Evolutionary conservation across 2,113 vertebrate species (phyloP).

Genomic region (Fregata magnificens): DNA sequence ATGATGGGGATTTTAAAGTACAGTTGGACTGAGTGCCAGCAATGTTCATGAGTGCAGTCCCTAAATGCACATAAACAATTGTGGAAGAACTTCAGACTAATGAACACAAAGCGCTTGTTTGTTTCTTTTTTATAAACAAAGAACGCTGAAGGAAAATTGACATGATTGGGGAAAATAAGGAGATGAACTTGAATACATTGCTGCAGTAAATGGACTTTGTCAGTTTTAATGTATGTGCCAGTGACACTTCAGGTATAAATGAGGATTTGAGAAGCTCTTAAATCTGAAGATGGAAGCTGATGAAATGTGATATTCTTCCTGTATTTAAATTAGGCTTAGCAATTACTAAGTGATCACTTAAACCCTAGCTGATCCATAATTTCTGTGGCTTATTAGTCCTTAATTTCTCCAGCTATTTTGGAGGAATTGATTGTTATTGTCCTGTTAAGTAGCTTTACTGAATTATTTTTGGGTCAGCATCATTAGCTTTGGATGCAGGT

Average conservation of each 20-base stretch:
- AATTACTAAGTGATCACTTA: conserved; percentile 5
- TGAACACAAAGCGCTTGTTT: background rate
- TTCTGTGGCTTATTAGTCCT: conserved; percentile 37
- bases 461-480: background rate
- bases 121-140: conserved; percentile 13
- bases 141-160: conserved; percentile 11
- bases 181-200: conserved; percentile 37
- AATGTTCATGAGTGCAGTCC: background rate
- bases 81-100: conserved; percentile 1
- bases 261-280: conserved; percentile 38
- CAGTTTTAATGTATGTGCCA: conserved; percentile 34
- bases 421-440: conserved; percentile 48
- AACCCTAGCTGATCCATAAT: background rate
- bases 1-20: background rate
- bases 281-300: conserved; percentile 53
- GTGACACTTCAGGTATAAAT: conserved; percentile 56
- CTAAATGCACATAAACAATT: background rate
- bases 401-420: conserved; percentile 48
- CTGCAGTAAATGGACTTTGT: conserved; percentile 4
- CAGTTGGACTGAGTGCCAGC: background rate
- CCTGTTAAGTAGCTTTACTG: background rate
- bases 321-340: conserved; percentile 49
- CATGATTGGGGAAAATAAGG: background rate
- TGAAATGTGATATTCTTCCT: conserved; percentile 22
- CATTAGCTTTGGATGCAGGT: background rate